phyloP scores from a whole-genome alignment of 1,140 invertebrate species.

The Lycorma delicatula region DNA sequence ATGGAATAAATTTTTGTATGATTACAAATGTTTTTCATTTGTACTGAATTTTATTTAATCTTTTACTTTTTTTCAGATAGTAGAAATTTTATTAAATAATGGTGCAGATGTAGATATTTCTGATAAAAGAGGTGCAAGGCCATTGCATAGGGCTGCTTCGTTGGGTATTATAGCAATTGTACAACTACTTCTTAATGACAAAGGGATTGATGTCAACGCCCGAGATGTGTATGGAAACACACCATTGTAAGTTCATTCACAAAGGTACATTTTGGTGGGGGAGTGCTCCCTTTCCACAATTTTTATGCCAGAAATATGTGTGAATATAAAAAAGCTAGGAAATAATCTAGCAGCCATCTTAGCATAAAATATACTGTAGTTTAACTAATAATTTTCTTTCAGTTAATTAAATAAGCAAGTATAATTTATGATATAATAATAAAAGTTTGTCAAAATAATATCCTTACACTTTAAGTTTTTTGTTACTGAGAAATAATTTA shows the following conservation, averaged over 20 bases:
- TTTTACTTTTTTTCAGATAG: slow-evolving; percentile 47
- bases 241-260: slow-evolving; percentile 45
- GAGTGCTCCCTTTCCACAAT: no score
- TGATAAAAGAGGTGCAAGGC: slow-evolving; percentile 66
- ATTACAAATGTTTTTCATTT: no score
- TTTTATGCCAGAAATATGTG: no score
- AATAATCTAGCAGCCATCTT: background rate
- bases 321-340: background rate
- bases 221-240: slow-evolving; percentile 60
- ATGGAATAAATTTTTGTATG: no score
- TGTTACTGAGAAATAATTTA: no score
- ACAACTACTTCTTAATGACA: slow-evolving; percentile 52
- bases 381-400: background rate
- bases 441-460: no score
- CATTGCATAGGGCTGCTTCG: slow-evolving; percentile 77
- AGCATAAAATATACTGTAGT: background rate
- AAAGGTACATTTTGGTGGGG: background rate
- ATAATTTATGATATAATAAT: background rate
- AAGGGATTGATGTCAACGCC: slow-evolving; percentile 42
- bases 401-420: background rate
- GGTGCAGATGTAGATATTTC: slow-evolving; percentile 63
- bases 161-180: slow-evolving; percentile 65
- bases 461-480: no score
- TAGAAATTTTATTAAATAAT: slow-evolving; percentile 56
- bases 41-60: no score